Evolutionary conservation across 2,888 invertebrate genomes (phyloP).

Genomic region (Cephus pulcher): DNA sequence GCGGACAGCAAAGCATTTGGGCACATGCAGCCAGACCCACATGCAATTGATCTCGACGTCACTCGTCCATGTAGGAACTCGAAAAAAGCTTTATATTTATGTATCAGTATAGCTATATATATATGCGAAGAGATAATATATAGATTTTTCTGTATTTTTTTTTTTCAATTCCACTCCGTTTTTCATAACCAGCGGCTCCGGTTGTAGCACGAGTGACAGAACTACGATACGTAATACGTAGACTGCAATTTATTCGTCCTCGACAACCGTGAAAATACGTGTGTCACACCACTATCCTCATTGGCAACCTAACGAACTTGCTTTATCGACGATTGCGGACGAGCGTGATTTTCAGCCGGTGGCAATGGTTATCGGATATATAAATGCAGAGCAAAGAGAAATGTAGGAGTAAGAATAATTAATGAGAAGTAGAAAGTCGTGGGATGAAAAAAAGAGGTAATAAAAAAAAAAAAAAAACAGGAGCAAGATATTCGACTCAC

Average conservation of each 20-base stretch:
- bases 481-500: constrained; percentile 69
- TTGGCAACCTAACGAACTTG: constrained; percentile 48
- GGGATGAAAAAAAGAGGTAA: constrained; percentile 23
- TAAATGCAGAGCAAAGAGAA: constrained; percentile 61
- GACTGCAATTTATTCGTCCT: constrained; percentile 35
- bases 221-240: constrained; percentile 33
- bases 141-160: background rate
- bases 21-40: constrained; percentile 63
- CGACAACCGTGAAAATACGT: constrained; percentile 35
- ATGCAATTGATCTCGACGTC: constrained; percentile 47
- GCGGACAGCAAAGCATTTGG: constrained; percentile 64
- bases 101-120: background rate
- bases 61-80: background rate
- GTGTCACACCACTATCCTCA: constrained; percentile 38
- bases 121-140: background rate
- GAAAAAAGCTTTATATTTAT: background rate
- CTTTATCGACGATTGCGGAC: constrained; percentile 47
- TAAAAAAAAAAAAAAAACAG: constrained; percentile 3
- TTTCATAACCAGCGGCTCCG: background rate
- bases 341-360: constrained; percentile 45
- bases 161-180: background rate
- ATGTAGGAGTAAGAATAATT: constrained; percentile 56
- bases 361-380: constrained; percentile 47
- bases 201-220: constrained; percentile 33
- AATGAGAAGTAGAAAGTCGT: constrained; percentile 45